A percentile compares a stretch with the other conserved stretches of the same genome.
Conservation (phyloP, 2,113 vertebrate species). For the Pterocles burchelli region DNA sequence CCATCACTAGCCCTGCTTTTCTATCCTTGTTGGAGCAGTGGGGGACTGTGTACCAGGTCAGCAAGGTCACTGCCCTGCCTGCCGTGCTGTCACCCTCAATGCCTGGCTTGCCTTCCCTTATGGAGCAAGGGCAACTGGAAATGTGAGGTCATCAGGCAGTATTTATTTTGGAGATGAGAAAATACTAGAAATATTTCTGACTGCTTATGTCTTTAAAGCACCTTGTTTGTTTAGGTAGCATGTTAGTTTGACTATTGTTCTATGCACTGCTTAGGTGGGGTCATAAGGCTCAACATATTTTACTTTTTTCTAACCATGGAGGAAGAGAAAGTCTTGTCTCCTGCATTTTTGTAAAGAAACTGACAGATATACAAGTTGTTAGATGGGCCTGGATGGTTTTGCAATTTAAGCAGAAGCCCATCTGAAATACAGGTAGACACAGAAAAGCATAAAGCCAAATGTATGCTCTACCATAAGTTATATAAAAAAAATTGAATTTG, state of each 20-base stretch:
- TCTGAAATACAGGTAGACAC: not conserved
- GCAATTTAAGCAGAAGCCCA: not conserved
- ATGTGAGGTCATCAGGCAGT: not conserved
- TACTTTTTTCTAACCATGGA: not conserved
- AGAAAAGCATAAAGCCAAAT: not conserved
- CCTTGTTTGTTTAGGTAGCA: not conserved
- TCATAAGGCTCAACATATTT: not conserved
- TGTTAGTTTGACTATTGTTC: not conserved
- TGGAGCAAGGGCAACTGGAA: not conserved
- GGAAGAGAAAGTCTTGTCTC: not conserved
- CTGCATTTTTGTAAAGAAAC: not conserved
- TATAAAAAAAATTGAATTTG: not conserved
- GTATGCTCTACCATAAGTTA: not conserved
- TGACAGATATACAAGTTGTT: not conserved
- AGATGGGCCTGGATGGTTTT: not conserved
- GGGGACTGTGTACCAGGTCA: rapidly evolving
- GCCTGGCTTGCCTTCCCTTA: not conserved
- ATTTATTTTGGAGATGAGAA: not conserved
- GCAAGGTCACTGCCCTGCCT: not conserved
- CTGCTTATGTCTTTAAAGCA: not conserved
- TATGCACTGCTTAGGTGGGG: not conserved
- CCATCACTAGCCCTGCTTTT: not conserved
- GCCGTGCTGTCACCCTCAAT: rapidly evolving
- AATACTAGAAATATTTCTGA: not conserved
- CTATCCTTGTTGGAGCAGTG: not conserved